phyloP scores from a whole-genome alignment of 2,888 invertebrate genomes.

The Netelia inedita region DNA sequence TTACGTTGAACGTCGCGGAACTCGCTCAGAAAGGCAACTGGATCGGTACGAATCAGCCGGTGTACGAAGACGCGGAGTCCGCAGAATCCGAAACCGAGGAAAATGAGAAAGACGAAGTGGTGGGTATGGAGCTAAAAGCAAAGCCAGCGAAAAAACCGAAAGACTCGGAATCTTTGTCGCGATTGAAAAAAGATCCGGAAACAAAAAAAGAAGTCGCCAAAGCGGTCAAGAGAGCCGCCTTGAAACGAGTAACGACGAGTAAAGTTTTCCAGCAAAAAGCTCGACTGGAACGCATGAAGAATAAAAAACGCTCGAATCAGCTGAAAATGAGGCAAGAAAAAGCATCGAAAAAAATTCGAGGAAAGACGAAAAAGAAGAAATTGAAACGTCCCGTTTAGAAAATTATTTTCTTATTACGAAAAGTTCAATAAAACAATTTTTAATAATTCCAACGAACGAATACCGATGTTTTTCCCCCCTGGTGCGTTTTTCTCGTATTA shows the following conservation, averaged over 20 bases:
- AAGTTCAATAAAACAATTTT: conserved; percentile 37
- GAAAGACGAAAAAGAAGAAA: conserved; percentile 86
- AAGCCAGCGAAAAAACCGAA: conserved; percentile 63
- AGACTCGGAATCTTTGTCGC: conserved; percentile 32
- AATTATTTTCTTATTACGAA: conserved; percentile 31
- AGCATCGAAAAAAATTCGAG: conserved; percentile 77
- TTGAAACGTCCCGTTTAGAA: conserved; percentile 70
- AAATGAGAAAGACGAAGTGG: conserved; percentile 83
- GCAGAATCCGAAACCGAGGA: conserved; percentile 73
- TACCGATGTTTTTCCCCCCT: conserved; percentile 39
- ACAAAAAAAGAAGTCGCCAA: conserved; percentile 90
- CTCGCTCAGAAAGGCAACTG: conserved; percentile 90
- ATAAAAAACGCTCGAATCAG: conserved; percentile 63
- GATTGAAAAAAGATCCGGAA: conserved; percentile 79
- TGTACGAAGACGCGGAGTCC: conserved; percentile 76
- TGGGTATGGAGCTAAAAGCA: conserved; percentile 86
- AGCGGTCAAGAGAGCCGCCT: conserved; percentile 90
- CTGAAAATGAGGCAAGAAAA: conserved; percentile 82
- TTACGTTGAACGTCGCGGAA: conserved; percentile 90
- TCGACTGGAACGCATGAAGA: conserved; percentile 88
- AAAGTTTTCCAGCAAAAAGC: conserved; percentile 92
- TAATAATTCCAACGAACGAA: conserved; percentile 36
- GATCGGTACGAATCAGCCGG: conserved; percentile 90
- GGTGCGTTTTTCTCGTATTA: conserved; percentile 2
- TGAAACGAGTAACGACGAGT: conserved; percentile 91